Percentiles rank a stretch among this genome's conserved stretches.
Evolutionary conservation across 2,797 vertebrate genomes (phyloP).

Genomic region (Peromyscus eremicus): DNA sequence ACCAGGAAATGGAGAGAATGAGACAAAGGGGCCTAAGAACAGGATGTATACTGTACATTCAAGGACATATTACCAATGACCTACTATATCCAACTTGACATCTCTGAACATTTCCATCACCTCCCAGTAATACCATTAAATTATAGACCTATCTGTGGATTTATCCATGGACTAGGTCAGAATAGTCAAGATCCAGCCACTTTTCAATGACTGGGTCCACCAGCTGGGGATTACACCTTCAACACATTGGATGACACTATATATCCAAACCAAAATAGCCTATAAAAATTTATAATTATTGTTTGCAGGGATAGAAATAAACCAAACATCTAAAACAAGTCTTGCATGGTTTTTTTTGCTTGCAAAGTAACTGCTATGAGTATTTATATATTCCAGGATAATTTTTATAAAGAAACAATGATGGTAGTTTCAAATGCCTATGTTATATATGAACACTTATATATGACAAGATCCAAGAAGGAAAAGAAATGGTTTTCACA

Average conservation of each 20-base stretch:
- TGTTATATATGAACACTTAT: not conserved
- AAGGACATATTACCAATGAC: not conserved
- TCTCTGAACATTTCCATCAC: not conserved
- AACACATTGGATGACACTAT: not conserved
- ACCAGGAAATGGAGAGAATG: not conserved
- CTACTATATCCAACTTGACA: not conserved
- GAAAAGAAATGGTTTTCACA: constrained; percentile 1
- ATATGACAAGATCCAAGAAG: not conserved
- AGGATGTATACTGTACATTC: not conserved
- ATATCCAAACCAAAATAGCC: not conserved
- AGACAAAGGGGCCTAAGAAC: not conserved
- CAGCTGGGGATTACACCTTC: not conserved
- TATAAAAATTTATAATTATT: not conserved
- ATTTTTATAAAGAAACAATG: not conserved
- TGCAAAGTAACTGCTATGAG: not conserved
- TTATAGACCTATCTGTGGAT: not conserved
- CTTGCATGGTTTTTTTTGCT: not conserved
- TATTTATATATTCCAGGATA: not conserved
- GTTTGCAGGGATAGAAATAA: not conserved
- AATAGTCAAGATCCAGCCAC: not conserved
- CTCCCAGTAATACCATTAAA: not conserved
- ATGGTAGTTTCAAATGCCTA: constrained; percentile 22
- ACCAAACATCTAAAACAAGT: constrained; percentile 33
- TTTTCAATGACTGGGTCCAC: not conserved
- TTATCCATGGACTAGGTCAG: not conserved